These are phyloP conservation scores for Gymnoscopelus microlampas DNA, from an alignment of 2,797 vertebrate species.

Conservation along the genomic window DNA sequence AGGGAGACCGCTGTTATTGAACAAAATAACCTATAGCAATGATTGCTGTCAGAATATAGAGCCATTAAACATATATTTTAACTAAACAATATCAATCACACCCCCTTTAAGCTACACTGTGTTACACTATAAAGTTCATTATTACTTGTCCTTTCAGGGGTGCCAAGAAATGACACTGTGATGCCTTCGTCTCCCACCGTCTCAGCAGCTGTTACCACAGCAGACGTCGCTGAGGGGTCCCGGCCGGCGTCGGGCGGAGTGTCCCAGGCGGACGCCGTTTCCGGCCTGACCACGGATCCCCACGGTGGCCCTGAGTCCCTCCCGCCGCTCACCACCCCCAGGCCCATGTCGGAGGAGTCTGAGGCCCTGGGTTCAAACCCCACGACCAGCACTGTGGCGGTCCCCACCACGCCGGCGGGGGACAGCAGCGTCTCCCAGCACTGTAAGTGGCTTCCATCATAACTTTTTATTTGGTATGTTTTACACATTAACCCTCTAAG, in stretches of 20 bases:
- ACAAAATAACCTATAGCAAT: too few relatives aligned
- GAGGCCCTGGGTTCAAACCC: constrained; percentile 63
- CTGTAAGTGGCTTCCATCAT: constrained; percentile 81
- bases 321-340: constrained; percentile 53
- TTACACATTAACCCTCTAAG: too few relatives aligned
- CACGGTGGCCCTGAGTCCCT: constrained; percentile 51
- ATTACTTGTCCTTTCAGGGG: constrained; percentile 36
- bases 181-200: constrained; percentile 26
- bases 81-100: neutral
- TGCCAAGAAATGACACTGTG: constrained; percentile 45
- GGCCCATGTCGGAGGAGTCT: constrained; percentile 57
- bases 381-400: constrained; percentile 60
- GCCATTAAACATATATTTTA: too few relatives aligned
- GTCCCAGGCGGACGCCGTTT: constrained; percentile 69
- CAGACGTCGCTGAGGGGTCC: constrained; percentile 22
- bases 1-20: too few relatives aligned
- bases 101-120: neutral
- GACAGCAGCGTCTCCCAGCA: constrained; percentile 93
- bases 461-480: too few relatives aligned
- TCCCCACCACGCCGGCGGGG: constrained; percentile 80
- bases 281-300: constrained; percentile 59
- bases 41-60: too few relatives aligned
- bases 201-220: constrained; percentile 43
- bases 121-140: neutral
- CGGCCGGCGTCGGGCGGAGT: constrained; percentile 42